phyloP scores from a whole-genome alignment of 2,113 vertebrate genomes.

The Elanus axillaris region DNA sequence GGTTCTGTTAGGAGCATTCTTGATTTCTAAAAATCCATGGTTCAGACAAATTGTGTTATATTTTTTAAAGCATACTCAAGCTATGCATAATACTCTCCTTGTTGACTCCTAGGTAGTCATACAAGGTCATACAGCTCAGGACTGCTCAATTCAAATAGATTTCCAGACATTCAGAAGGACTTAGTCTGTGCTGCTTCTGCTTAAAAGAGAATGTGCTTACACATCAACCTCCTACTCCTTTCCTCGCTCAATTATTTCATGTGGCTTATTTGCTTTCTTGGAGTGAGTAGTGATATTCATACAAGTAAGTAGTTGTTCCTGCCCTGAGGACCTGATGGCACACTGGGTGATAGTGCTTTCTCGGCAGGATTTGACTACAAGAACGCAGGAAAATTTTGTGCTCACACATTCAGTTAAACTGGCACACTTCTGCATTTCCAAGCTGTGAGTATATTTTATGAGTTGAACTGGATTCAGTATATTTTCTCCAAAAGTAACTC shows the following conservation, averaged over 20 bases:
- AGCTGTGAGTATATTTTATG: background rate
- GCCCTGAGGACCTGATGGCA: background rate
- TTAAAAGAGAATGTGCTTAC: slow-evolving; percentile 20
- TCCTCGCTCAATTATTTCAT: background rate
- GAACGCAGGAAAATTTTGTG: background rate
- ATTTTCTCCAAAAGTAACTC: background rate
- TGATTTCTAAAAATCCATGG: background rate
- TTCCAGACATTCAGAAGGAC: background rate
- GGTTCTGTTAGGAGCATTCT: background rate
- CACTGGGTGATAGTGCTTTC: background rate
- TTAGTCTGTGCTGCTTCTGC: background rate
- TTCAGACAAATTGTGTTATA: background rate
- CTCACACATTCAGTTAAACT: background rate
- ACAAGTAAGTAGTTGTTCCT: background rate
- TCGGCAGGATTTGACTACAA: background rate
- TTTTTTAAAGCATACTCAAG: background rate
- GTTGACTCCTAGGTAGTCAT: background rate
- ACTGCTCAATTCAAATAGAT: background rate
- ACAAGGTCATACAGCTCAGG: background rate
- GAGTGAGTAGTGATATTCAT: background rate
- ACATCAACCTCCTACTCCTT: slow-evolving; percentile 26
- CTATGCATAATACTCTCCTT: background rate
- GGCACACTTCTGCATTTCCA: background rate
- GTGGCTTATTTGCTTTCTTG: background rate
- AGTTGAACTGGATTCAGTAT: background rate